Evolutionary conservation across 2,888 invertebrate genomes (phyloP).

Genomic region (Cantharis rustica): DNA sequence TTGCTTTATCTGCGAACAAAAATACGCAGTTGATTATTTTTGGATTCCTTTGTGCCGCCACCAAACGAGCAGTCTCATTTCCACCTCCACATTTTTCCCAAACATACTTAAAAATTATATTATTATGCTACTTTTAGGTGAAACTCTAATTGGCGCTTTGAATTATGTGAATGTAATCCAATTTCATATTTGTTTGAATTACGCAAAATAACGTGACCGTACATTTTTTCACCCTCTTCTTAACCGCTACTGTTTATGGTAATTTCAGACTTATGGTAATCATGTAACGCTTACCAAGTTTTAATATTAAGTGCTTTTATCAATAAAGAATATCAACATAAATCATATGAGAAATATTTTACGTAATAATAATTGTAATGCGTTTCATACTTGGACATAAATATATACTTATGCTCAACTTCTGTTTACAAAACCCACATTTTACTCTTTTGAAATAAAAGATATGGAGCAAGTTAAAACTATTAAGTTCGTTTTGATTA

Average conservation of each 20-base stretch:
- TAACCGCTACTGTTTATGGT: background rate
- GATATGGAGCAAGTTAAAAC: background rate
- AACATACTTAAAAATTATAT: background rate
- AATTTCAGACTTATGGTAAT: background rate
- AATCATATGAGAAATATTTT: conserved; percentile 10
- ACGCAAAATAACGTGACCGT: background rate
- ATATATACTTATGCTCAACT: background rate
- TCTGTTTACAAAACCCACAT: background rate
- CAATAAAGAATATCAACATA: conserved; percentile 7
- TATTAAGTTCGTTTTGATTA: background rate
- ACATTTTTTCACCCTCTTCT: conserved; percentile 1
- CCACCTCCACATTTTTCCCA: background rate
- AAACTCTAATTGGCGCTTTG: background rate
- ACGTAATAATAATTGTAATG: conserved; percentile 19
- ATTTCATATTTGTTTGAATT: background rate
- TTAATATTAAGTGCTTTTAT: conserved; percentile 10
- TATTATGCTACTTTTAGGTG: background rate
- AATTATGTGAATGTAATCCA: background rate
- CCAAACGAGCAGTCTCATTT: background rate
- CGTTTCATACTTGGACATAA: background rate
- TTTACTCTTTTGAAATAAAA: background rate
- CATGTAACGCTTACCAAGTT: background rate
- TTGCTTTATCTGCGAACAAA: too few species aligned
- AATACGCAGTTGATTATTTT: background rate
- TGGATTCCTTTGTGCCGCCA: background rate